These are phyloP conservation scores for Alviniconcha marisindica DNA, from an alignment of 1,140 invertebrate genomes.

Conservation along the genomic window DNA sequence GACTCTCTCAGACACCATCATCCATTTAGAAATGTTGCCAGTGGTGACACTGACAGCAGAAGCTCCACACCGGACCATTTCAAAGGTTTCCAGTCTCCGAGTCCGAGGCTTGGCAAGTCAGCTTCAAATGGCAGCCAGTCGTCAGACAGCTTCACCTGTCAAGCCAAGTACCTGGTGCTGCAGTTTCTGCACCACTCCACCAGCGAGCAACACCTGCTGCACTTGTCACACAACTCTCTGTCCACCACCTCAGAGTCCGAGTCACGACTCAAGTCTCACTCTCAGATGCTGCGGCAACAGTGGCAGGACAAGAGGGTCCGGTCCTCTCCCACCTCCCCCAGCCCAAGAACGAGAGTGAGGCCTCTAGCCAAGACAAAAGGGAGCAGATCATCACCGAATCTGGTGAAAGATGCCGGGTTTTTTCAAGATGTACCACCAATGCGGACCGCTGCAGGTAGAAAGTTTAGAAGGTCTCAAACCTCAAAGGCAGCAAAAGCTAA, in stretches of 20 bases:
- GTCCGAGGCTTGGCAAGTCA: too few species aligned
- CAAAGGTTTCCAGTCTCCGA: too few species aligned
- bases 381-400: conserved; percentile 22
- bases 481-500: neutral
- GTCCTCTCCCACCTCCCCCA: conserved; percentile 24
- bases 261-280: neutral
- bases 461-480: neutral
- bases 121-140: neutral
- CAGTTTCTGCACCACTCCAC: conserved; percentile 34
- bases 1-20: neutral
- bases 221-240: conserved; percentile 13
- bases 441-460: neutral
- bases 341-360: conserved; percentile 28
- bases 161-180: conserved; percentile 34
- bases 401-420: conserved; percentile 30
- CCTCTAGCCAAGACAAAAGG: conserved; percentile 34
- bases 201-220: neutral
- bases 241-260: conserved; percentile 24
- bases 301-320: conserved; percentile 22
- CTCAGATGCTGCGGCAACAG: neutral
- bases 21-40: neutral
- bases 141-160: neutral
- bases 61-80: neutral
- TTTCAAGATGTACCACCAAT: conserved; percentile 2
- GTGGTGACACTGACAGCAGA: neutral